phyloP scores from a whole-genome alignment of 2,113 vertebrate genomes.

The Tor tambroides region DNA sequence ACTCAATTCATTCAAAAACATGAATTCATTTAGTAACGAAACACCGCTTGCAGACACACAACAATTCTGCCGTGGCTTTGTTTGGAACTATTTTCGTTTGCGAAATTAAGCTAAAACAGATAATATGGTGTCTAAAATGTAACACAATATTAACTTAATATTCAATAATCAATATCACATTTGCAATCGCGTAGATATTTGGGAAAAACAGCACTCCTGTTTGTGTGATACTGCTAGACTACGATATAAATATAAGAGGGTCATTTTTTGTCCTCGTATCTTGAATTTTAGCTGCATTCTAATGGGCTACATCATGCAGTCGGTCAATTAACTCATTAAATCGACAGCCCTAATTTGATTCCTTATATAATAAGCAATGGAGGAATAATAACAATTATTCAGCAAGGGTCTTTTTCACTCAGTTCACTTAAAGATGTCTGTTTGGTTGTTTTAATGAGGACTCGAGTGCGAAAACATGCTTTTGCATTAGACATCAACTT shows the following conservation, averaged over 20 bases:
- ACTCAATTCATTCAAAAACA: too few species aligned
- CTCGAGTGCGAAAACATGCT: neutral
- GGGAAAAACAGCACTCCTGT: neutral
- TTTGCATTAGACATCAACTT: neutral
- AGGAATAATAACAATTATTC: neutral
- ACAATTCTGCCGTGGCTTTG: too few species aligned
- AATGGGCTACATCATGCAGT: neutral
- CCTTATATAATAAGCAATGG: neutral
- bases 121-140: neutral
- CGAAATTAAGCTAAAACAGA: neutral
- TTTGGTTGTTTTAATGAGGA: neutral
- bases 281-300: neutral
- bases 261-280: neutral
- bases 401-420: neutral
- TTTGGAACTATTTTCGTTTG: too few species aligned
- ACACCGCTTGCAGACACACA: too few species aligned
- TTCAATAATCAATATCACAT: neutral
- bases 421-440: neutral
- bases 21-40: too few species aligned
- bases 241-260: neutral
- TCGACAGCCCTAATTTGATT: neutral
- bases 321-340: neutral
- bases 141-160: neutral
- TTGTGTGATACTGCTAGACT: neutral
- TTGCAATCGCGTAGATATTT: neutral